Conservation (phyloP, 2,888 invertebrate species). For the Fabriciana adippe region DNA sequence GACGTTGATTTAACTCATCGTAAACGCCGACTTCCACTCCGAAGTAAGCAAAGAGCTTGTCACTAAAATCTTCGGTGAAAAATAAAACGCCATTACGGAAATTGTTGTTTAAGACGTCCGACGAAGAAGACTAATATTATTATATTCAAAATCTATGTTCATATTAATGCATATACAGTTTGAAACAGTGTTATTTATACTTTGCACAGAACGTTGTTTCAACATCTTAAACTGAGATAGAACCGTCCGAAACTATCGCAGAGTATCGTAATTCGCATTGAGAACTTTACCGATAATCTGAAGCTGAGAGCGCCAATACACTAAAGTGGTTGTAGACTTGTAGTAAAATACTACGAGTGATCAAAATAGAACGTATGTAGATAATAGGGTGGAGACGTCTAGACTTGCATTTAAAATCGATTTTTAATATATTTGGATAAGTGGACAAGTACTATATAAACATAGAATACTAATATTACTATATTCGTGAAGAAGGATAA, state of each 20-base stretch:
- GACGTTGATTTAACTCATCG: constrained; percentile 42
- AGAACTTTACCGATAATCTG: constrained; percentile 48
- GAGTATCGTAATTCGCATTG: constrained; percentile 17
- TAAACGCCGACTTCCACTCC: constrained; percentile 36
- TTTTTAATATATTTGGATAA: constrained; percentile 13
- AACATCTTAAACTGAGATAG: constrained; percentile 4
- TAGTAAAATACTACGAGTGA: constrained; percentile 11
- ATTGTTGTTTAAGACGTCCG: constrained; percentile 2
- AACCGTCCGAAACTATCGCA: constrained; percentile 8
- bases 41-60: constrained; percentile 35
- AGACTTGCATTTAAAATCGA: constrained; percentile 18
- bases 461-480: too few species aligned
- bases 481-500: too few species aligned
- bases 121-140: neutral
- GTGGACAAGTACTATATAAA: neutral
- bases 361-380: constrained; percentile 13
- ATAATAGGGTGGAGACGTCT: constrained; percentile 16
- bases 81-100: constrained; percentile 29
- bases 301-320: constrained; percentile 42
- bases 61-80: constrained; percentile 28
- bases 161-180: neutral
- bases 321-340: constrained; percentile 26
- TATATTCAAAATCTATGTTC: neutral
- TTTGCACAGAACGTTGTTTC: neutral
- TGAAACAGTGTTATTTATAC: neutral